Evolutionary conservation across 2,113 vertebrate species (phyloP), one percentile per base, ranked within the genome.

Genomic region (Eptesicus fuscus): DNA sequence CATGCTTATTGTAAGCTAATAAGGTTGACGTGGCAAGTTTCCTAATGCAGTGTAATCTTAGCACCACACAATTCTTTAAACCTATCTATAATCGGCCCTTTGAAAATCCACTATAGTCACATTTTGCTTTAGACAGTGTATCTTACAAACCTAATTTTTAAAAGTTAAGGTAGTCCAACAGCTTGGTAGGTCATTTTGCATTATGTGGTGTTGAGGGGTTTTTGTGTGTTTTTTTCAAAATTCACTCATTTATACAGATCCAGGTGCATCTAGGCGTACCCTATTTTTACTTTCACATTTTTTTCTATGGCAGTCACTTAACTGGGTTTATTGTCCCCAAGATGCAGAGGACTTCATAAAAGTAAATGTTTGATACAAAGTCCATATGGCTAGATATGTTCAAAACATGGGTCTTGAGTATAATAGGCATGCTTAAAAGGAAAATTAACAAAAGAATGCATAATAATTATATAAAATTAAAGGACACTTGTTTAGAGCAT

Each of bases 11-110:
- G 88, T 97, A 91, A 95, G 87, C 61, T 98, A 98, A 98, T 98
- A 97, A 98, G 96, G 95, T 97, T 97, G 94, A 98, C 96, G 82
- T 97, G 97, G 96, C 97, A 97, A 94, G 92, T 95, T 98, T 97
- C 97, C 90, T 96, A 97, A 98, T 90, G 79, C 70, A 82, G 95
- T 98, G 86, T 98, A 96, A 97, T 97, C 97, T 97, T 96, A 84
- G 76, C 92, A 96, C 94, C 97, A 84, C 74, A 47, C 28, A 32
- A 37, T 94, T 96, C 95, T 97, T 97, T 94, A 97, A 96, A 79
- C 88, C 95, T 95, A 94, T 97, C 97, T 96, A 96, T 98, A 97
- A 97, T 90, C 85, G 61, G 23, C 51, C 63, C 67, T 88, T 53
- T 35, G 42, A 63, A 97, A 98, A 94, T 23, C 17, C 14, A 28